These are phyloP conservation scores for Vireo griseus DNA, from an alignment of 2,797 vertebrate genomes.

Conservation along the genomic window DNA sequence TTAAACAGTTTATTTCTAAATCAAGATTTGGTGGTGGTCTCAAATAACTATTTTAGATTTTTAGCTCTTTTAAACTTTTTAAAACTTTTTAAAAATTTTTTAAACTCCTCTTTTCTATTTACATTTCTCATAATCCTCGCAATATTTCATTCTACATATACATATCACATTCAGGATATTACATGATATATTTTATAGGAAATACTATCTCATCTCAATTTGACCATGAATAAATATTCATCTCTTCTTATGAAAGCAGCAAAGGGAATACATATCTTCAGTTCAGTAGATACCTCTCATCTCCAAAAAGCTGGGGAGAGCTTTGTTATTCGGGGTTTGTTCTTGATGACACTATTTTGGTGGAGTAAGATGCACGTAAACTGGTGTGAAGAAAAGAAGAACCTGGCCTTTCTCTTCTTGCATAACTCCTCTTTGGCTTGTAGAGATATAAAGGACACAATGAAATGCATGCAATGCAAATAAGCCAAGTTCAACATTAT, in stretches of 20 bases:
- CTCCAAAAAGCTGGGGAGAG: neutral
- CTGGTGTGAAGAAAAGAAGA: neutral
- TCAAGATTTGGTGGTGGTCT: neutral
- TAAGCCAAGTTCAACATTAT: neutral
- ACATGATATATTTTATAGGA: neutral
- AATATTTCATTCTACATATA: neutral
- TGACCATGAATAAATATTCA: neutral
- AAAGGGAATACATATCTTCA: neutral
- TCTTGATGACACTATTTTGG: neutral
- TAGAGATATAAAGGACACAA: neutral
- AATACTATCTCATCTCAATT: neutral
- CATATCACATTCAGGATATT: neutral
- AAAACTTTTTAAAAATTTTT: neutral
- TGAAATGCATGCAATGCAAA: neutral
- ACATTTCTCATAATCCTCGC: neutral
- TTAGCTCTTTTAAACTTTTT: neutral
- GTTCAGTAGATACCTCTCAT: neutral
- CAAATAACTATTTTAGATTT: neutral
- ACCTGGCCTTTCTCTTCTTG: neutral
- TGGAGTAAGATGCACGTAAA: neutral
- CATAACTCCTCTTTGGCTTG: neutral
- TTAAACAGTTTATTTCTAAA: neutral
- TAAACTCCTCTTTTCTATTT: neutral
- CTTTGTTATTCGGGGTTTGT: neutral
- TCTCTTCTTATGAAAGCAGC: neutral